Conservation (phyloP, 2,113 vertebrate species). For the Nannospalax galili region DNA sequence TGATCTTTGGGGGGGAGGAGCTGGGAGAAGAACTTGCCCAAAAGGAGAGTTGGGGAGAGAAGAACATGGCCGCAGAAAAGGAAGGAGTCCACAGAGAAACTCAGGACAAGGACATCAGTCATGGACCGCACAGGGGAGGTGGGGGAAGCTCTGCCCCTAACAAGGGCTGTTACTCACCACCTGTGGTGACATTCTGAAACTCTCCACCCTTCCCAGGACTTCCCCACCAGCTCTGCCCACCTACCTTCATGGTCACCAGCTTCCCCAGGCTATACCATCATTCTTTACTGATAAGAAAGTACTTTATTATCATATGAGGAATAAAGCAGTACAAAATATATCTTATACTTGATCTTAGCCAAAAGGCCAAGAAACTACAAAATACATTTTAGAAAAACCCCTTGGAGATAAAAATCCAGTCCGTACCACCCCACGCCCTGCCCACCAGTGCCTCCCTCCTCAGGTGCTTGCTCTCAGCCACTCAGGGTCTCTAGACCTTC, state of each 20-base stretch:
- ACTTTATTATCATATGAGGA: conserved; percentile 54
- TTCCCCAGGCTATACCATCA: background rate
- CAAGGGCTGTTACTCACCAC: background rate
- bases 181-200: background rate
- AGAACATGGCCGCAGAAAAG: rapidly evolving
- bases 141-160: background rate
- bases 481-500: conserved; percentile 85
- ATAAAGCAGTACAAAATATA: conserved; percentile 52
- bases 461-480: background rate
- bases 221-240: background rate
- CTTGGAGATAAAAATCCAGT: background rate
- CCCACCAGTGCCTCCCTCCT: background rate
- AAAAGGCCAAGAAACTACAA: conserved; percentile 47
- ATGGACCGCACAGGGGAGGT: background rate
- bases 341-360: background rate
- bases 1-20: background rate
- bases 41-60: background rate
- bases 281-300: background rate
- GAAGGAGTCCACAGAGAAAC: background rate
- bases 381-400: conserved; percentile 43
- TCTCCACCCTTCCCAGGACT: background rate
- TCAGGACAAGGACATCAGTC: too few relatives aligned
- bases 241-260: background rate
- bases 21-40: background rate
- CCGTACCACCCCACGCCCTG: background rate